Base-by-base conservation (phyloP, 2,888 invertebrate species). In the Euplagia quadripunctaria region DNA sequence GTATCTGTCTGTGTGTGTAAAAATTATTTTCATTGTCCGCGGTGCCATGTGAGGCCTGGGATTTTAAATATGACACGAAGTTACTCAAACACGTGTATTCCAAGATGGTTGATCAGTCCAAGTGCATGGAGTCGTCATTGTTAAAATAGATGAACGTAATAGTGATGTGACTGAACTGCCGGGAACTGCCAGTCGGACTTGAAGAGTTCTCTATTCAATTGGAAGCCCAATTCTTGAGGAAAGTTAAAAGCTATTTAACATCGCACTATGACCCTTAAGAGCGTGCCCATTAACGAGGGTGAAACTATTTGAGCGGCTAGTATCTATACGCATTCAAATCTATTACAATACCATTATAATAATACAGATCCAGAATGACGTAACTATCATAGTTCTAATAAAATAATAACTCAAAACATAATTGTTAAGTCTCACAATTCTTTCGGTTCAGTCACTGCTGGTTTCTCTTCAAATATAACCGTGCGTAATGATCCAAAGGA, bases 311-410 rank as follows among this genome's bases (percentile, higher is more conserved):
- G 58, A 61, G 12, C 14, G 14, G 5, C 14, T 31, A 31, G 14
- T 31, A 31, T 31, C 7, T 55, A 31, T 31, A 17, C 7, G n/a
- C 14, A 61, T 69, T 61, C 16, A 43, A 46, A 49, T 31, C 1
- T 3, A 49, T 61, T 61, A 69, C 31, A 69, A 69, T 61, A 61
- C 8, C 46, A 43, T 52, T 41, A 58, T 58, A 68, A 69, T 49
- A 61, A 69, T 11, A 69, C 16, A 20, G 17, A 69, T 61, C 17
- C 16, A 46, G 0, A 43, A 69, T 69, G 69, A 69, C 61, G 61
- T 61, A 69, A 69, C 46, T 1, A 12, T 31, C 12, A 20, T 68
- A 20, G 14, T 43, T 43, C 43, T 8, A 55, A 55, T 42, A n/a
- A 46, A 69, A 68, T 61, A 46, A 61, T 61, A 51, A 49, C 20